Evolutionary conservation across 2,113 vertebrate species (phyloP).

Genomic region (Capricornis sumatraensis): DNA sequence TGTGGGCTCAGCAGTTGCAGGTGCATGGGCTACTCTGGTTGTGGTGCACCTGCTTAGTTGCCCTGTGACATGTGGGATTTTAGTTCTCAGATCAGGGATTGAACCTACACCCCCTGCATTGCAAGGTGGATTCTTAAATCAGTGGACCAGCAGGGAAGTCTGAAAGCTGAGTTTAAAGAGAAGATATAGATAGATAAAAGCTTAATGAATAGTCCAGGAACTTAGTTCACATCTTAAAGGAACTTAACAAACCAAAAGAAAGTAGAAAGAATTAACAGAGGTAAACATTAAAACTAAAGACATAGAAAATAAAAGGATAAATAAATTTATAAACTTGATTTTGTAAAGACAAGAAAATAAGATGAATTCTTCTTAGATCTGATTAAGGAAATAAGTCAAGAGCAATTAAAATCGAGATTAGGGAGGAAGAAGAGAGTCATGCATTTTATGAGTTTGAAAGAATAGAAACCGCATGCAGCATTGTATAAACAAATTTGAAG

Average conservation of each 20-base stretch:
- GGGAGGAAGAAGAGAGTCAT: background rate
- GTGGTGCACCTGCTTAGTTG: background rate
- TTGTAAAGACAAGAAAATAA: background rate
- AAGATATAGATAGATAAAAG: background rate
- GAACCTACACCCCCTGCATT: background rate
- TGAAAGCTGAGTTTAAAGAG: background rate
- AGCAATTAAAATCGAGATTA: background rate
- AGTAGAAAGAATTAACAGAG: background rate
- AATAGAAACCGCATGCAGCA: background rate
- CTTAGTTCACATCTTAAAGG: background rate
- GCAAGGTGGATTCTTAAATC: background rate
- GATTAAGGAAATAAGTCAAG: background rate
- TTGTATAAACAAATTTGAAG: background rate
- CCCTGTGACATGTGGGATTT: background rate
- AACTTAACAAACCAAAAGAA: background rate
- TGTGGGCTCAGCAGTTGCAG: background rate
- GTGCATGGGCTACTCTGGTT: background rate
- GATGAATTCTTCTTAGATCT: background rate
- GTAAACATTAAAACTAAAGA: conserved; percentile 4
- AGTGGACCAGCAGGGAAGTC: background rate
- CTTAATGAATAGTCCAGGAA: background rate
- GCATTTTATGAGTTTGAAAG: background rate
- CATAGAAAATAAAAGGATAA: background rate
- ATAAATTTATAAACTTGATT: background rate
- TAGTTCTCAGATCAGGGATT: background rate